Evolutionary conservation across 1,140 invertebrate species (phyloP).

Genomic region (Dufourea novaeangliae): DNA sequence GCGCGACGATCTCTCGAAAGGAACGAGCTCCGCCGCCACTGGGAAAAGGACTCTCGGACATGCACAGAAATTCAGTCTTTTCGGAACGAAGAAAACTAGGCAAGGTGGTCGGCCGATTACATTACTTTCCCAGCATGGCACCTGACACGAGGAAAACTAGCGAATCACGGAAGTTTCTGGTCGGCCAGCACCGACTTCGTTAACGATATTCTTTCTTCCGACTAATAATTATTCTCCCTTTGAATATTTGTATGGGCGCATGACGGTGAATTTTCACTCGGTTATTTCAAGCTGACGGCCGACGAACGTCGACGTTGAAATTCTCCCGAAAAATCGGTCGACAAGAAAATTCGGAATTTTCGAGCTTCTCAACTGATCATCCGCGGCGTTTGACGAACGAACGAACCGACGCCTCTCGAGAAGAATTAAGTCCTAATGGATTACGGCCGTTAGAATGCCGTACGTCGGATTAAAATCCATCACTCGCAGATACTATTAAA

Average conservation of each 20-base stretch:
- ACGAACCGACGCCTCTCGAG: background rate
- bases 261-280: background rate
- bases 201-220: conserved; percentile 10
- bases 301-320: conserved; percentile 1
- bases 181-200: background rate
- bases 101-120: background rate
- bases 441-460: conserved; percentile 28
- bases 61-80: background rate
- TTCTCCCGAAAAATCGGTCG: conserved; percentile 4
- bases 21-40: conserved; percentile 23
- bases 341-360: conserved; percentile 4
- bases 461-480: conserved; percentile 57
- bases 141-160: background rate
- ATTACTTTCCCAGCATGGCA: background rate
- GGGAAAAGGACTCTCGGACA: background rate
- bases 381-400: background rate
- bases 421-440: conserved; percentile 50
- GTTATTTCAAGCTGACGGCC: background rate
- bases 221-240: conserved; percentile 29
- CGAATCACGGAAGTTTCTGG: too few species aligned
- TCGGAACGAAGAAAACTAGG: background rate
- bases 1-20: conserved; percentile 39
- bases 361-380: conserved; percentile 15
- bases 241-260: too few species aligned
- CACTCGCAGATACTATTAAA: conserved; percentile 53